phyloP scores from a whole-genome alignment of 1,140 invertebrate genomes.

The Drosophila jambulina region DNA sequence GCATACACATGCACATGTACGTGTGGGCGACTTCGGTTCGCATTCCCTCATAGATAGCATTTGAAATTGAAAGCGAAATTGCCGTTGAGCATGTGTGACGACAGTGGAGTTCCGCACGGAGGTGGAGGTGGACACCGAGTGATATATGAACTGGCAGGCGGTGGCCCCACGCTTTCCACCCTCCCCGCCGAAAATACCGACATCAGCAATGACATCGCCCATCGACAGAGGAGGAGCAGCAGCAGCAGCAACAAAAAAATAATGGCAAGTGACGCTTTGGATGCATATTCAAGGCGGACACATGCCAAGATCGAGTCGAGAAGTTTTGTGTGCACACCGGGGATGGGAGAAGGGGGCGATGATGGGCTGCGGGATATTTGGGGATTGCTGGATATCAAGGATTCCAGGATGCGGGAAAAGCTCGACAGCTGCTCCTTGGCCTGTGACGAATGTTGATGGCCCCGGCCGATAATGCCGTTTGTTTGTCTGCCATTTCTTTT shows the following conservation, averaged over 20 bases:
- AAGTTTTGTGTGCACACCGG: slow-evolving; percentile 47
- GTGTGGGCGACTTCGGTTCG: slow-evolving; percentile 51
- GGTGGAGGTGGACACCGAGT: slow-evolving; percentile 41
- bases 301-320: slow-evolving; percentile 57
- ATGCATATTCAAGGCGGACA: slow-evolving; percentile 66
- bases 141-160: slow-evolving; percentile 78
- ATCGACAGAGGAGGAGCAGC: slow-evolving; percentile 26
- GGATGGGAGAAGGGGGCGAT: no score
- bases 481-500: slow-evolving; percentile 65
- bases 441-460: slow-evolving; percentile 74
- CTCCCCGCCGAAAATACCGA: slow-evolving; percentile 28
- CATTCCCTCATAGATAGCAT: slow-evolving; percentile 76
- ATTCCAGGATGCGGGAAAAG: slow-evolving; percentile 14
- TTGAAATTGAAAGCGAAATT: slow-evolving; percentile 83
- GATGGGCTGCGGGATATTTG: slow-evolving; percentile 2
- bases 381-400: slow-evolving; percentile 9
- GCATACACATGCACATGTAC: slow-evolving; percentile 7
- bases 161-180: slow-evolving; percentile 22
- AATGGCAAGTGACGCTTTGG: slow-evolving; percentile 66
- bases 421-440: slow-evolving; percentile 40
- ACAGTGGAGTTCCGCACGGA: slow-evolving; percentile 35
- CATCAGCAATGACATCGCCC: slow-evolving; percentile 48
- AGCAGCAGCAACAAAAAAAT: slow-evolving; percentile 28
- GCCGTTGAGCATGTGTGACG: slow-evolving; percentile 79
- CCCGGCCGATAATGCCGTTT: slow-evolving; percentile 75